phyloP scores from a whole-genome alignment of 2,113 vertebrate genomes.

The Agelaius phoeniceus region DNA sequence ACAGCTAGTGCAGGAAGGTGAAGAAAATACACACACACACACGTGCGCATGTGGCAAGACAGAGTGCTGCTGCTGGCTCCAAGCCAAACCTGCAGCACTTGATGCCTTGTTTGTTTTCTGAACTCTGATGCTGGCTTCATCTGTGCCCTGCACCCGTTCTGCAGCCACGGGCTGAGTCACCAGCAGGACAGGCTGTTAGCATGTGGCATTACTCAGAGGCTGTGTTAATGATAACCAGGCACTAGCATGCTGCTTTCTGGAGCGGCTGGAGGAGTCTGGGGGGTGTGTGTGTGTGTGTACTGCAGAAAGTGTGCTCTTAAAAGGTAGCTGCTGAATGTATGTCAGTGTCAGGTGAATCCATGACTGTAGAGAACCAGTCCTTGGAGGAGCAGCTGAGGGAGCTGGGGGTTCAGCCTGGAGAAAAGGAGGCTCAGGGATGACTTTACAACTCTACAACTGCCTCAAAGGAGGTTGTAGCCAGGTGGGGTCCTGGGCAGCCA shows the following conservation, averaged over 20 bases:
- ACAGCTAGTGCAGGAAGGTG: background rate
- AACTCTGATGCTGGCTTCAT: background rate
- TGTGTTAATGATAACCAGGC: conserved; percentile 16
- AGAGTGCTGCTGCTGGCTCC: background rate
- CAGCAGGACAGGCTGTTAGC: background rate
- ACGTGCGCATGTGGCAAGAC: background rate
- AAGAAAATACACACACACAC: background rate
- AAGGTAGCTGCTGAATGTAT: background rate
- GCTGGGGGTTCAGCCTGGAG: background rate
- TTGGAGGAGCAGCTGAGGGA: background rate
- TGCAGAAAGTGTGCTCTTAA: background rate
- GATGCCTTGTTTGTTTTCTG: background rate
- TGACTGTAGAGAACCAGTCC: background rate
- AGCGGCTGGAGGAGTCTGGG: background rate
- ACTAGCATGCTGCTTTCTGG: background rate
- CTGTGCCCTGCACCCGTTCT: background rate
- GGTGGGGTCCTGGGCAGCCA: background rate
- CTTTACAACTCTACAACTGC: rapidly evolving
- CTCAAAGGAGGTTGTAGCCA: background rate
- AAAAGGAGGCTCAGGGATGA: background rate
- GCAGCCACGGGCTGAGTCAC: background rate
- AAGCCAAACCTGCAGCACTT: background rate
- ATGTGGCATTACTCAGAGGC: background rate
- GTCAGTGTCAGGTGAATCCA: background rate
- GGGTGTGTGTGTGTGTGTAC: background rate